Conservation (phyloP, 1,140 invertebrate species). For the Gryllus bimaculatus region DNA sequence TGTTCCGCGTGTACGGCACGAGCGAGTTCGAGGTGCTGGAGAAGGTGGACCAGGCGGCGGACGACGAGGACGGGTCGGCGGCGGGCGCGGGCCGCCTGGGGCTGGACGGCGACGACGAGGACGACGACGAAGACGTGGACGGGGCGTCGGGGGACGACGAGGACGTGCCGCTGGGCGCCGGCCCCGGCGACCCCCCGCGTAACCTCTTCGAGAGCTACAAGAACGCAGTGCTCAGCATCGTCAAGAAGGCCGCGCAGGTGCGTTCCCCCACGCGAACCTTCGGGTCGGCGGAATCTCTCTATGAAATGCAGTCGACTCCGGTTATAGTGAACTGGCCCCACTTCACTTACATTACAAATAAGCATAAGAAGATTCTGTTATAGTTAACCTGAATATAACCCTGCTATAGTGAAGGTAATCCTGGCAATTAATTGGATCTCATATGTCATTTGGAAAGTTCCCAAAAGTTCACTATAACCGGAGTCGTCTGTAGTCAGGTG, state of each 20-base stretch:
- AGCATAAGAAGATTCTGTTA: too few relatives aligned
- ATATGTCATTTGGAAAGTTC: too few relatives aligned
- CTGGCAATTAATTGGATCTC: too few relatives aligned
- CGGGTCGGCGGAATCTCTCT: too few relatives aligned
- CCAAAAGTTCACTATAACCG: too few relatives aligned
- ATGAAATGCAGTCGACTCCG: too few relatives aligned
- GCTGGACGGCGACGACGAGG: conserved; percentile 71
- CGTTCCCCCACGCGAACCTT: conserved; percentile 32
- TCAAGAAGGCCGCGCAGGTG: conserved; percentile 72
- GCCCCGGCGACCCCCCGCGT: conserved; percentile 35
- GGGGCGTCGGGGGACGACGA: conserved; percentile 49
- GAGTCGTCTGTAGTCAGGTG: too few relatives aligned
- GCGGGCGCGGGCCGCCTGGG: conserved; percentile 37
- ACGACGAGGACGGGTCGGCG: conserved; percentile 40
- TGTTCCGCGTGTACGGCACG: conserved; percentile 84
- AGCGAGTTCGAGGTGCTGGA: conserved; percentile 82
- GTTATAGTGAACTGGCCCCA: too few relatives aligned
- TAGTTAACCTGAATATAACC: too few relatives aligned
- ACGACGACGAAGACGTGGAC: conserved; percentile 68
- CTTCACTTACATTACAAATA: too few relatives aligned
- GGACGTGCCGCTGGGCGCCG: conserved; percentile 36
- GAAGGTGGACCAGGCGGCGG: conserved; percentile 58
- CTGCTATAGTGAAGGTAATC: too few relatives aligned
- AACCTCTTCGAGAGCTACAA: conserved; percentile 76
- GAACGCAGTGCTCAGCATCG: conserved; percentile 76